Base-by-base conservation (phyloP, 2,888 invertebrate species). In the Agrochola lychnidis region DNA sequence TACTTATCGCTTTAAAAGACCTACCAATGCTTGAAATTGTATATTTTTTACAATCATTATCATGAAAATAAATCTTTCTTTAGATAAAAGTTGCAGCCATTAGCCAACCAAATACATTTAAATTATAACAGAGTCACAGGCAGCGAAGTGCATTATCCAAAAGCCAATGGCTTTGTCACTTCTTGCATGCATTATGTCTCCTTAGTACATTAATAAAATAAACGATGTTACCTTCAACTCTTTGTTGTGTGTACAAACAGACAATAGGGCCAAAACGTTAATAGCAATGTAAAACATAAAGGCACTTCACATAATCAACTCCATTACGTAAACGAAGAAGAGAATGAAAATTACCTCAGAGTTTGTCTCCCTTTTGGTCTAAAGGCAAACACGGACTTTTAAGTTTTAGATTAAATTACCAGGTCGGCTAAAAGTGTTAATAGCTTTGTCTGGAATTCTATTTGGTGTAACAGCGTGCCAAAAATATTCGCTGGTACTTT, bases 371-470 rank as follows among this genome's bases (percentile, higher is more conserved):
- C 14, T 56, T 82, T 68, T 59, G 25, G 68, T 76, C 36, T 69
- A 40, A 78, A 78, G 12, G 42, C 14, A 36, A 56, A 76, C 25
- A 67, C 19, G 48, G 25, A 67, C 30, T 69, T 69, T 48, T 59
- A 61, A 67, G 42, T 59, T 51, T 68, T 40, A 70, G 30, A 81
- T 79, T 83, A 79, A 71, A 81, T 79, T 83, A 79, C 61, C 67
- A 81, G 62, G 45, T 67, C 7, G 48, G 51, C 57, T 71, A 63
- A 77, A 70, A 80, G 30, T 67, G 57, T 53, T 36, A 42, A 77
- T 53, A 51, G 71, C 61, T 70, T 70, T 67, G 57, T 83, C 61
- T 80, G 57, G n/a, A 57, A 61, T 70, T 45, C 10, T 81, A 69
- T 82, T 48, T 9, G 10, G 14, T 62, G 6, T 53, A 45, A 67